A percentile compares a stretch with the other conserved stretches of the same genome.
Evolutionary conservation across 2,797 vertebrate genomes (phyloP).

Genomic region (Siniperca undulata): DNA sequence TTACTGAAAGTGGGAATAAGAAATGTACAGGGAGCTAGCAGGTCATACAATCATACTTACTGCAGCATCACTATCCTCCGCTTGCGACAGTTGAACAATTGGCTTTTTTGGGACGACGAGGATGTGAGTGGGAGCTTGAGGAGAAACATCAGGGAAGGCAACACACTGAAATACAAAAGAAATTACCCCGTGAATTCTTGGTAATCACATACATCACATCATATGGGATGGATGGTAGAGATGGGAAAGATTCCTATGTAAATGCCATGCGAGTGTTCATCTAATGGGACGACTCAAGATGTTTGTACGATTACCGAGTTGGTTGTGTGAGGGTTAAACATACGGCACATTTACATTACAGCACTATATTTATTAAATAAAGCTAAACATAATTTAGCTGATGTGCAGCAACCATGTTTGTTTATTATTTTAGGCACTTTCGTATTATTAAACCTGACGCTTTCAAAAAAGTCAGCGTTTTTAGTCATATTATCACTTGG

Average conservation of each 20-base stretch:
- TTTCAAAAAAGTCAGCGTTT: no score
- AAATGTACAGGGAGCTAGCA: neutral
- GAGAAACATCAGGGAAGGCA: constrained; percentile 93
- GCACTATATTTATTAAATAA: no score
- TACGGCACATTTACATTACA: no score
- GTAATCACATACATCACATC: no score
- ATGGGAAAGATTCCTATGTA: no score
- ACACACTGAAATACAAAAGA: constrained; percentile 88
- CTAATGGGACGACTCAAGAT: no score
- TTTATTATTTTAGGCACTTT: neutral
- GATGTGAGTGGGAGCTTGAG: constrained; percentile 97
- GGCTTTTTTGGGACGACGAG: constrained; percentile 95
- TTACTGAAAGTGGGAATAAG: neutral
- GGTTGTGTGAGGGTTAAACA: no score
- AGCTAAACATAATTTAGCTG: no score
- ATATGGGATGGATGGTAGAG: neutral
- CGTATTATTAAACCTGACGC: neutral
- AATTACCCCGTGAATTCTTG: neutral
- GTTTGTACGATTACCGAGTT: no score
- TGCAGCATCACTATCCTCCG: constrained; percentile 90
- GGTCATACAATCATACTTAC: constrained; percentile 82
- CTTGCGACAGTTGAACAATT: constrained; percentile 91
- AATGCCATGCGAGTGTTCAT: no score
- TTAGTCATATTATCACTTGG: no score
- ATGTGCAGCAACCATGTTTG: no score